phyloP scores from a whole-genome alignment of 64 coral and sea anemone genomes.

The Montipora sp. region DNA sequence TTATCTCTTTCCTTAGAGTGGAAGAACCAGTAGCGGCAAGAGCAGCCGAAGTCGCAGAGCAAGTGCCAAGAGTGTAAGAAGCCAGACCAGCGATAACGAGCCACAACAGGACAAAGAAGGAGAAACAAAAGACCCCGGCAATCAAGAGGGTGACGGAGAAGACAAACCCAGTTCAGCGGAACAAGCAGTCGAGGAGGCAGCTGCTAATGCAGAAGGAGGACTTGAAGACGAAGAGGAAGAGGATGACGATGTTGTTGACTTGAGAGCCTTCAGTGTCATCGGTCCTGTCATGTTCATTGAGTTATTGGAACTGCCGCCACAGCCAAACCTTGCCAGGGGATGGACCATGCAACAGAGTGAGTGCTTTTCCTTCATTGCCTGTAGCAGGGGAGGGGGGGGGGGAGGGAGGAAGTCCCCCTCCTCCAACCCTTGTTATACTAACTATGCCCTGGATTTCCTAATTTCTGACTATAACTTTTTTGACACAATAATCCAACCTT shows the following conservation, averaged over 20 bases:
- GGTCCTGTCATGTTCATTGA: slow-evolving; percentile 81
- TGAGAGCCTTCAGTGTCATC: slow-evolving; percentile 83
- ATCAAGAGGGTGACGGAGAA: slow-evolving; percentile 59
- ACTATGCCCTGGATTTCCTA: too few species aligned
- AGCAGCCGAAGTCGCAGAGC: slow-evolving; percentile 82
- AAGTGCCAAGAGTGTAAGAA: slow-evolving; percentile 84
- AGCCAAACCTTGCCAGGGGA: slow-evolving; percentile 82
- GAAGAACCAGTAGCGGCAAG: slow-evolving; percentile 82
- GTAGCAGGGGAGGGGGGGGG: too few species aligned
- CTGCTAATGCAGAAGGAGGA: background rate
- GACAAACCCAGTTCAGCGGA: slow-evolving; percentile 55
- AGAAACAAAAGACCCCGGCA: slow-evolving; percentile 37
- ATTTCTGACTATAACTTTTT: too few species aligned
- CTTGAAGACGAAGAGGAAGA: slow-evolving; percentile 85
- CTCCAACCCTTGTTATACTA: too few species aligned
- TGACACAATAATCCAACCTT: too few species aligned
- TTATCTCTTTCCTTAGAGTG: slow-evolving; percentile 55
- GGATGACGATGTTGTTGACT: slow-evolving; percentile 96
- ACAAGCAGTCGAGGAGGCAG: slow-evolving; percentile 37
- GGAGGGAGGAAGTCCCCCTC: too few species aligned
- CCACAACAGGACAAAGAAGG: slow-evolving; percentile 69
- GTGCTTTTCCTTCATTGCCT: background rate
- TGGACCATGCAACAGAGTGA: slow-evolving; percentile 96
- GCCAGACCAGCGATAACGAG: slow-evolving; percentile 71
- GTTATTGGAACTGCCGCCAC: slow-evolving; percentile 87